phyloP scores from a whole-genome alignment of 2,113 vertebrate genomes.

The Oryctolagus cuniculus region DNA sequence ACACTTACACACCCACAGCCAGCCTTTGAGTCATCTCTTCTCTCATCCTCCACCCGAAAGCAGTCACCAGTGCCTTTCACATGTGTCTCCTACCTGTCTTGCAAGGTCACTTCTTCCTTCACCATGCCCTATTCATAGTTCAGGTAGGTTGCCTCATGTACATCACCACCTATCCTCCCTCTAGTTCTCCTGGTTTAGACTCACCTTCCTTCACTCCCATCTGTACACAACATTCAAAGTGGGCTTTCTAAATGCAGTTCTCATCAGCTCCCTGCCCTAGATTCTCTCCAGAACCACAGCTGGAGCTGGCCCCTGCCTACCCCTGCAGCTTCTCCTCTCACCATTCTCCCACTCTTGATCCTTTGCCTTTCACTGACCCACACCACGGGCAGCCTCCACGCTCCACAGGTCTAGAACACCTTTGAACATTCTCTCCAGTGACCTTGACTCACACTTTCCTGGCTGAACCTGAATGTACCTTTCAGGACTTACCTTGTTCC shows the following conservation, averaged over 20 bases:
- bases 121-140: neutral
- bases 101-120: neutral
- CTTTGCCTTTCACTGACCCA: neutral
- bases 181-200: neutral
- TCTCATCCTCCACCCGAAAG: neutral
- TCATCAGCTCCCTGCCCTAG: neutral
- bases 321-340: neutral
- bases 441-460: neutral
- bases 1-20: neutral
- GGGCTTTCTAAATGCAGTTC: neutral
- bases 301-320: accelerated
- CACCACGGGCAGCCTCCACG: no score
- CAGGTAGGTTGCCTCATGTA: neutral
- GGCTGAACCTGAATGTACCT: neutral
- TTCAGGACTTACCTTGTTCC: neutral
- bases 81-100: neutral
- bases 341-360: neutral
- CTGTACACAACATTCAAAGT: neutral
- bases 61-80: neutral
- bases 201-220: neutral
- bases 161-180: neutral
- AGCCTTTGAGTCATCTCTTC: neutral
- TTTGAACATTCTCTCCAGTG: neutral
- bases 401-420: no score
- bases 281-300: neutral